Conservation (phyloP, 35 echinoderm and acorn worm species). For the Acanthaster planci region DNA sequence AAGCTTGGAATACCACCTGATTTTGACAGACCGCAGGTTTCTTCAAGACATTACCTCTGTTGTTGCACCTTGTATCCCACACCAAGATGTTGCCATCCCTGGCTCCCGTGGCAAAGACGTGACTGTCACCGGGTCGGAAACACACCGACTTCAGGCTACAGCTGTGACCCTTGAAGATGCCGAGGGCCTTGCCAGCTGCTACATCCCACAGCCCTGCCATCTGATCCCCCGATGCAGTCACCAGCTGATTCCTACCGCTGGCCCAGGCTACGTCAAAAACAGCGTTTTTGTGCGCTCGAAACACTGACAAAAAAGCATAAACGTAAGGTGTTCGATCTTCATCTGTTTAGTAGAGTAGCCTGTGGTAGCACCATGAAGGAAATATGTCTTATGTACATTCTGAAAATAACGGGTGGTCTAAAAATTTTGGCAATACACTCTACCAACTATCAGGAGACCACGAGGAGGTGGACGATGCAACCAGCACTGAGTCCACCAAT, state of each 20-base stretch:
- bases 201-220: conserved; percentile 91
- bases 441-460: too few relatives aligned
- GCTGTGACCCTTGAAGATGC: conserved; percentile 76
- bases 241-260: conserved; percentile 56
- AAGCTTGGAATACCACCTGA: too few relatives aligned
- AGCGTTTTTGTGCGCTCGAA: conserved; percentile 88
- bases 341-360: background rate
- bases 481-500: too few relatives aligned
- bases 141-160: conserved; percentile 89
- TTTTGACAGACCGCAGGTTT: too few relatives aligned
- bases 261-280: conserved; percentile 94
- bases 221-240: conserved; percentile 97
- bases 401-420: background rate
- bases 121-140: conserved; percentile 59
- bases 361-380: background rate
- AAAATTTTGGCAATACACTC: too few relatives aligned
- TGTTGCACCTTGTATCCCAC: conserved; percentile 85
- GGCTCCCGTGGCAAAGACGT: conserved; percentile 75
- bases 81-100: conserved; percentile 93
- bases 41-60: conserved; percentile 38
- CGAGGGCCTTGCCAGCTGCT: conserved; percentile 36
- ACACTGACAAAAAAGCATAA: conserved; percentile 37
- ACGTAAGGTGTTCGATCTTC: too few relatives aligned
- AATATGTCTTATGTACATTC: background rate
- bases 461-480: too few relatives aligned